Evolutionary conservation across 2,113 vertebrate genomes (phyloP).

Genomic region (Orthonyx spaldingii): DNA sequence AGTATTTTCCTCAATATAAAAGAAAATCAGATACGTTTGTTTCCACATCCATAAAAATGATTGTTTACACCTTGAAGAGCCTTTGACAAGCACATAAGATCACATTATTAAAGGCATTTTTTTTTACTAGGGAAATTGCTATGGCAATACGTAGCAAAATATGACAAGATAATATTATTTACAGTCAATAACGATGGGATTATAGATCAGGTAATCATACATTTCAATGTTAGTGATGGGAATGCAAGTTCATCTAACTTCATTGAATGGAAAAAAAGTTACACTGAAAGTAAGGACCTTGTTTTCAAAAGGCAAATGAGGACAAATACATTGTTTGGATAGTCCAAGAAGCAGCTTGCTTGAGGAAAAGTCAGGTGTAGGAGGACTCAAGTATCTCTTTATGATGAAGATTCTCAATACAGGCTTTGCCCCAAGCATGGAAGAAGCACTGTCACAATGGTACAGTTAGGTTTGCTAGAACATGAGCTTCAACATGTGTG

Average conservation of each 20-base stretch:
- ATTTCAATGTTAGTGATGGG: neutral
- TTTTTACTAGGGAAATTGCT: neutral
- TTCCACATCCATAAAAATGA: neutral
- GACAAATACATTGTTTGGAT: neutral
- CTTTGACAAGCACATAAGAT: neutral
- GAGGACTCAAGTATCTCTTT: neutral
- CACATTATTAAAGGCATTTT: neutral
- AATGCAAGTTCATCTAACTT: neutral
- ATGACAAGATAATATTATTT: neutral
- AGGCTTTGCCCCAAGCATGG: neutral
- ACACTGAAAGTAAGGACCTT: neutral
- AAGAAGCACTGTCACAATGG: neutral
- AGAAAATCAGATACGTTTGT: neutral
- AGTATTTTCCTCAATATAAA: neutral
- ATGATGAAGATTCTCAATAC: neutral
- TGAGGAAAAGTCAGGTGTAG: neutral
- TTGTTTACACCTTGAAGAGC: neutral
- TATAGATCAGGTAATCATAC: neutral
- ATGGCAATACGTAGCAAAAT: neutral
- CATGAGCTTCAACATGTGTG: accelerated
- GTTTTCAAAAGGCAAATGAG: neutral
- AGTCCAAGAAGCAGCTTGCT: neutral
- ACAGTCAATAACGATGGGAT: neutral
- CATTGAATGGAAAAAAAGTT: neutral
- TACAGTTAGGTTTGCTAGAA: neutral